Conservation (phyloP, 1,140 invertebrate genomes). For the Drosophila simulans region DNA sequence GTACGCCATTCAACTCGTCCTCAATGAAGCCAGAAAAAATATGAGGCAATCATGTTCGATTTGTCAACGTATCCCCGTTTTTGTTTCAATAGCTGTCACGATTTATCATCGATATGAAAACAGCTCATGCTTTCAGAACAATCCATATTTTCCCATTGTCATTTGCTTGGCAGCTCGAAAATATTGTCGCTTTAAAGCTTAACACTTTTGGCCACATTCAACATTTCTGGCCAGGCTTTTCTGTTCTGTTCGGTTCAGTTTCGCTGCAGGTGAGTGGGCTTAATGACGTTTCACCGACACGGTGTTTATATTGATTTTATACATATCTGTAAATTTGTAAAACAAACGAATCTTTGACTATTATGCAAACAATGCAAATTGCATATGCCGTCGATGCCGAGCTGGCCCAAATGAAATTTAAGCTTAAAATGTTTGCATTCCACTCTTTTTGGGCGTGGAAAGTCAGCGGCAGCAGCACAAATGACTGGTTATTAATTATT, state of each 20-base stretch:
- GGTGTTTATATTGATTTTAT: constrained; percentile 26
- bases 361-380: constrained; percentile 44
- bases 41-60: background rate
- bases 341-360: constrained; percentile 59
- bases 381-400: background rate
- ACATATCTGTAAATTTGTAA: constrained; percentile 32
- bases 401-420: constrained; percentile 32
- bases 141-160: background rate
- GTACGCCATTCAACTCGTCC: background rate
- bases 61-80: constrained; percentile 1
- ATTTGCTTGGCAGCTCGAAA: constrained; percentile 19
- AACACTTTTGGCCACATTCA: constrained; percentile 14
- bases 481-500: constrained; percentile 66
- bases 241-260: background rate
- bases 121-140: constrained; percentile 5
- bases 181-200: constrained; percentile 36
- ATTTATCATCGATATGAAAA: constrained; percentile 19
- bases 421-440: constrained; percentile 18
- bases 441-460: background rate
- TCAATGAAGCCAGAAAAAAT: constrained; percentile 1
- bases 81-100: constrained; percentile 31
- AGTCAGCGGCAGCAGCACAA: constrained; percentile 19
- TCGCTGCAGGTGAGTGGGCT: constrained; percentile 65
- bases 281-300: constrained; percentile 18
- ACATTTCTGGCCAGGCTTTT: constrained; percentile 27